Base-by-base conservation (phyloP, 2,797 vertebrate species). In the Myotis myotis region DNA sequence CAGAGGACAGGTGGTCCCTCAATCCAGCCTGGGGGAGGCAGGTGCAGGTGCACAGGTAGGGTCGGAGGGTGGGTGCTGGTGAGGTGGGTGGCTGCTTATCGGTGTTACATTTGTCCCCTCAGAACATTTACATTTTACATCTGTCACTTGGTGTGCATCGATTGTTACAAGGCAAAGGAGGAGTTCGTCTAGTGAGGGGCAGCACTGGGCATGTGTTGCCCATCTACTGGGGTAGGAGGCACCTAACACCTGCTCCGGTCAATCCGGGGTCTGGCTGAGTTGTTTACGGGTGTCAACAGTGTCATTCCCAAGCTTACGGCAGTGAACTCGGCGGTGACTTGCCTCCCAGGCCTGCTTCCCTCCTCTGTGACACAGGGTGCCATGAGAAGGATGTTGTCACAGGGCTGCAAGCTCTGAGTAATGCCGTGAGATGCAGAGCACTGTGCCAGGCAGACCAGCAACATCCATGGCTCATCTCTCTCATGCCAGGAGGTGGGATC, bases 101-200 rank as follows among this genome's bases (percentile, higher is more conserved):
- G 41, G 62, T 13, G 17, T 33, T 8, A n/a, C n/a, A 4, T 1
- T 5, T 6, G 22, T 5, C 3, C 28, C 0, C 13, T 30, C n/a
- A 5, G 76, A 28, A 6, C 30, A 4, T 13, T 2, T 5, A 1
- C 1, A 23, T 22, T 22, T 36, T 16, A 5, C 11, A 0, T 0
- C 6, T 6, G 2, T 28, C 53, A 1, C 41, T 44, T 3, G 10
- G 28, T n/a, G 1, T 8, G 16, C 41, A 2, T 33, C n/a, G 6
- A 2, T 4, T 25, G 68, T 25, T 4, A 16, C 44, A 23, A 16
- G 41, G 36, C 17, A 51, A 70, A 62, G 38, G 44, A 70, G 57
- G n/a, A 12, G 64, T 2, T 7, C 1, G 16, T 17, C 25, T 9
- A 19, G 25, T 60, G 30, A 17, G 8, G 44, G 25, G 71, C 41